A percentile compares a stretch with the other conserved stretches of the same genome.
Evolutionary conservation across 1,140 invertebrate species (phyloP).

Genomic region (Branchinecta lindahli): DNA sequence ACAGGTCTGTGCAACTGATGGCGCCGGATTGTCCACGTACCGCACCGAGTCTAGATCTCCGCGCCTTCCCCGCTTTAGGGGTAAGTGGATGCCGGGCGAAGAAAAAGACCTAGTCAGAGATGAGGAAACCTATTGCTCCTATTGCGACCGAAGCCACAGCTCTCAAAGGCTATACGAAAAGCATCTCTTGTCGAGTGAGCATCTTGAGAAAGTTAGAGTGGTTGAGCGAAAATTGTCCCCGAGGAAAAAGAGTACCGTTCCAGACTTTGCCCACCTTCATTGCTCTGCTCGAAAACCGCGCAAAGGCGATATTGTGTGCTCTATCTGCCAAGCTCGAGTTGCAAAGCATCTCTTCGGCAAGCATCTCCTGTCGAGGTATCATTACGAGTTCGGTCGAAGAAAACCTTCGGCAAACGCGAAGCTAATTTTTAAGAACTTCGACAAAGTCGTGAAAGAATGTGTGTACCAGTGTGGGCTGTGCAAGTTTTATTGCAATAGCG

Average conservation of each 20-base stretch:
- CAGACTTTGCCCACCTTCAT: neutral
- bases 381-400: slow-evolving; percentile 38
- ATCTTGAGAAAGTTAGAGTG: slow-evolving; percentile 36
- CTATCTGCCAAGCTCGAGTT: slow-evolving; percentile 50
- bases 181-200: slow-evolving; percentile 52
- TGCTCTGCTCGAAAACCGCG: neutral
- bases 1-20: no score
- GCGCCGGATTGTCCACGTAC: no score
- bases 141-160: slow-evolving; percentile 54
- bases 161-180: slow-evolving; percentile 53
- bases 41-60: no score
- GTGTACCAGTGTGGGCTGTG: slow-evolving; percentile 69
- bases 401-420: slow-evolving; percentile 29
- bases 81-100: slow-evolving; percentile 51
- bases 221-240: neutral
- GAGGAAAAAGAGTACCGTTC: neutral
- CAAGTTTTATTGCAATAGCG: slow-evolving; percentile 64
- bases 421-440: slow-evolving; percentile 57
- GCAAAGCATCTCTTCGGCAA: slow-evolving; percentile 53
- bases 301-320: slow-evolving; percentile 32
- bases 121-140: slow-evolving; percentile 41
- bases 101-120: slow-evolving; percentile 1
- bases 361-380: slow-evolving; percentile 66
- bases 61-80: slow-evolving; percentile 30
- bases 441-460: slow-evolving; percentile 53